Evolutionary conservation across 2,797 vertebrate genomes (phyloP).

Genomic region (Myoxocephalus aenaeus): DNA sequence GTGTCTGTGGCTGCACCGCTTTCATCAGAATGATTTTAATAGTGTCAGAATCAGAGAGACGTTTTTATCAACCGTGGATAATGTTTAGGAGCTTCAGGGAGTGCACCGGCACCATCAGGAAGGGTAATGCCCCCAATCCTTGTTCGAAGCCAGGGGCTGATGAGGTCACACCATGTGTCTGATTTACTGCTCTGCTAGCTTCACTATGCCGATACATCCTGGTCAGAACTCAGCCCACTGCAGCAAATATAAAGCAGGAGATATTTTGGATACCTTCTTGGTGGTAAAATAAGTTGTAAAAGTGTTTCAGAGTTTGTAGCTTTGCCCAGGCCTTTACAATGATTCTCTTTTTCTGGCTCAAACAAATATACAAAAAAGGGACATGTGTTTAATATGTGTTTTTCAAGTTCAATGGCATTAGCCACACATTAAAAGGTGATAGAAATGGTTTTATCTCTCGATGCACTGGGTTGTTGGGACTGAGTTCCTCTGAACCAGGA

Average conservation of each 20-base stretch:
- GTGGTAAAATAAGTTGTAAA: constrained; percentile 34
- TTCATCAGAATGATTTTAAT: constrained; percentile 36
- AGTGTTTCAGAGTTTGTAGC: constrained; percentile 5
- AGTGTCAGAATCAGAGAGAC: constrained; percentile 39
- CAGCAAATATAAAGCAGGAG: constrained; percentile 56
- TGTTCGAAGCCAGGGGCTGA: constrained; percentile 43
- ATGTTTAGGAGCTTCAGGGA: constrained; percentile 48
- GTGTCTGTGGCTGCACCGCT: constrained; percentile 18
- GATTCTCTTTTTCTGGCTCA: constrained; percentile 5
- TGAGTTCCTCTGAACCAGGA: constrained; percentile 21
- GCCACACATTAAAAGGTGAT: neutral
- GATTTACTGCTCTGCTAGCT: constrained; percentile 64
- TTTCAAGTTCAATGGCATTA: neutral
- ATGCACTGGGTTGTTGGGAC: neutral
- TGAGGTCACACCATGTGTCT: constrained; percentile 64
- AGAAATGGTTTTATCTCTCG: neutral
- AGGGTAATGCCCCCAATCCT: constrained; percentile 47
- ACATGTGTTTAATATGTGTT: neutral
- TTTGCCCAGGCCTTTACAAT: constrained; percentile 1
- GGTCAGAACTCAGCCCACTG: constrained; percentile 32
- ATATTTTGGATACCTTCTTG: constrained; percentile 48
- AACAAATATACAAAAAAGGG: neutral
- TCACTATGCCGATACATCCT: constrained; percentile 32
- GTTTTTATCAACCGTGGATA: constrained; percentile 44
- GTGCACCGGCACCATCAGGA: constrained; percentile 32